Base-by-base conservation (phyloP, 1,140 invertebrate species). In the Bilobella aurantiaca region DNA sequence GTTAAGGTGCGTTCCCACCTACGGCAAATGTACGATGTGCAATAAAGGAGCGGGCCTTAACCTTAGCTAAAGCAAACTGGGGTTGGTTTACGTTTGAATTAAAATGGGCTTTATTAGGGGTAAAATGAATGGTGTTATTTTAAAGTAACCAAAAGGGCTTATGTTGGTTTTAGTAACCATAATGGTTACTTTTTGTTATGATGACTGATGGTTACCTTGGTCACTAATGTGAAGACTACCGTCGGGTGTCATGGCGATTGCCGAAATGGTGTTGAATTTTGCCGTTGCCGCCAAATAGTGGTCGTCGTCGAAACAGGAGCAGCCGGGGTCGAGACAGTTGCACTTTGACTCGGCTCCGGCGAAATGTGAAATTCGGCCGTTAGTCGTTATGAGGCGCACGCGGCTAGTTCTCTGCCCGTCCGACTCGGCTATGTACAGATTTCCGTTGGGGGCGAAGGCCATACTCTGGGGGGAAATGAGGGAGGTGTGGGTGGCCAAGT, bases 331-430 rank as follows among this genome's bases (percentile, higher is more conserved):
- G 62, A 93, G 78, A 74, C 93, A 96, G 75, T 96, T 94, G 76
- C 93, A 97, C 78, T 94, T 95, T 0, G 92, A 94, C 75, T 96
- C 93, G 0, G 89, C 89, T 0, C 94, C 95, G 27, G 93, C 94
- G 76, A 93, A 96, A 21, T 91, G 84, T 0, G 87, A 83, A 57
- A 97, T 93, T 72, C 89, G 88, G 1, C 93, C 93, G 78, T 96
- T 93, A 0, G 93, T 95, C 0, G 87, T 88, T 65, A 97, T 90
- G 0, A 94, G 84, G 14, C 93, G 81, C 0, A 98, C 86, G 30
- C 82, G 81, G 75, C 97, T 96, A n/a, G 96, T 94, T 69, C 92
- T 82, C 75, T 96, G 92, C 0, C 90, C 92, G 76, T 96, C 93
- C 74, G 92, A 95, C 76, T 97, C 94, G 0, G 94, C 92, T 3